Percentiles rank a stretch among this genome's conserved stretches.
Conservation (phyloP, 1,140 invertebrate genomes). For the Camponotus floridanus region DNA sequence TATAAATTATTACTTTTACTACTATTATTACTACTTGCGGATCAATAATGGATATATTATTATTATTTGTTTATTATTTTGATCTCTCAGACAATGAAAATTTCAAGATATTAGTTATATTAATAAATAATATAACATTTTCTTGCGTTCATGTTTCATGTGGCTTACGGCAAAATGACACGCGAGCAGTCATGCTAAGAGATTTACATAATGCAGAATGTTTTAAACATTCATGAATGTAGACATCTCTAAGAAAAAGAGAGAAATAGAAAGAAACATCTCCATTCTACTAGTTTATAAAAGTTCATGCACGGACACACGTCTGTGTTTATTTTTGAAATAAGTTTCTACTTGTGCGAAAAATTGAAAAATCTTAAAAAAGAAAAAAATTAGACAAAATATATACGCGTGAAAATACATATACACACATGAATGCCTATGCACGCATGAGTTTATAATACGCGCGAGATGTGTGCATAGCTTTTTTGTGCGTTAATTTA, state of each 20-base stretch:
- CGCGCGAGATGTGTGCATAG: conserved; percentile 45
- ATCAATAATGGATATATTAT: conserved; percentile 1
- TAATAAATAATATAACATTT: neutral
- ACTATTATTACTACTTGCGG: neutral
- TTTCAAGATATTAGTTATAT: conserved; percentile 27
- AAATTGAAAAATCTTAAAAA: conserved; percentile 21
- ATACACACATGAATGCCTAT: conserved; percentile 1
- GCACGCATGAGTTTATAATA: conserved; percentile 29
- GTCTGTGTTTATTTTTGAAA: conserved; percentile 36
- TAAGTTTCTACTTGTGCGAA: conserved; percentile 53
- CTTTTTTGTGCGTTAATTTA: conserved; percentile 27
- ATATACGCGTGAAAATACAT: conserved; percentile 12
- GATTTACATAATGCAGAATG: conserved; percentile 58
- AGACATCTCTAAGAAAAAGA: conserved; percentile 37
- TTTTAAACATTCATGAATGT: conserved; percentile 62
- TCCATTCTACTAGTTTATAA: conserved; percentile 47
- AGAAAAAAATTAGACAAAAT: neutral
- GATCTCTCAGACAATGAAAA: neutral
- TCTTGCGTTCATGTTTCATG: neutral
- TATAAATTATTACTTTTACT: neutral
- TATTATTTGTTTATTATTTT: conserved; percentile 4
- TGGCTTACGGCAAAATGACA: conserved; percentile 30
- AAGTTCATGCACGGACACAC: conserved; percentile 60
- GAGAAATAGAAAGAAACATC: too few relatives aligned
- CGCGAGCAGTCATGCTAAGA: conserved; percentile 71